These are phyloP conservation scores for Spongia lamella DNA, from an alignment of 37 sponge, comb jelly and placozoan genomes.

Conservation along the genomic window DNA sequence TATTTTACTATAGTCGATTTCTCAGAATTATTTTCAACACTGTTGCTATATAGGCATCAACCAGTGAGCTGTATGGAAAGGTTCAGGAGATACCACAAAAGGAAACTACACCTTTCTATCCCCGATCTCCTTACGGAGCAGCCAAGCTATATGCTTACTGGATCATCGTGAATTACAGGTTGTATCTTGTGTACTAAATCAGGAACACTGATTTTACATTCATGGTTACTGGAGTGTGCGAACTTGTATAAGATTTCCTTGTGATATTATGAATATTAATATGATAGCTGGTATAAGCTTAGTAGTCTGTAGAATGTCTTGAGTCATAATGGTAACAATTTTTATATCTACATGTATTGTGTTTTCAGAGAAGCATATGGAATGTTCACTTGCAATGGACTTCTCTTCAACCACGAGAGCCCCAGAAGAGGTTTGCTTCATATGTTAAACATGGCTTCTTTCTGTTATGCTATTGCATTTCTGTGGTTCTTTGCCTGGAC, in stretches of 20 bases:
- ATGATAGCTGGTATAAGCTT: too few relatives aligned
- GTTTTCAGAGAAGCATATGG: conserved; percentile 87
- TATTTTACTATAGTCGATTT: conserved; percentile 3
- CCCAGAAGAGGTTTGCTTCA: conserved; percentile 80
- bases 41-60: conserved; percentile 72
- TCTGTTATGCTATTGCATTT: too few relatives aligned
- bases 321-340: too few relatives aligned
- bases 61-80: conserved; percentile 88
- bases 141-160: conserved; percentile 93
- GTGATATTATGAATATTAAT: too few relatives aligned
- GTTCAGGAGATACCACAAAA: conserved; percentile 91
- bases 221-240: too few relatives aligned
- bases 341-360: too few relatives aligned
- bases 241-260: too few relatives aligned
- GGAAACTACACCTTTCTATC: conserved; percentile 95
- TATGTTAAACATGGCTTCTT: not conserved
- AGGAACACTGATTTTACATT: too few relatives aligned
- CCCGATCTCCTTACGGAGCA: conserved; percentile 92
- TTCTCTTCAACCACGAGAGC: conserved; percentile 93
- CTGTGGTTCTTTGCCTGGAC: too few relatives aligned
- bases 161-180: conserved; percentile 84
- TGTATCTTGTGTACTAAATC: too few relatives aligned
- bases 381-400: conserved; percentile 83
- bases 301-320: too few relatives aligned
- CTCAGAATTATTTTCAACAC: not conserved